Percentiles rank a stretch among this genome's conserved stretches.
phyloP scores from a whole-genome alignment of 1,140 invertebrate species.

The Pinna nobilis region DNA sequence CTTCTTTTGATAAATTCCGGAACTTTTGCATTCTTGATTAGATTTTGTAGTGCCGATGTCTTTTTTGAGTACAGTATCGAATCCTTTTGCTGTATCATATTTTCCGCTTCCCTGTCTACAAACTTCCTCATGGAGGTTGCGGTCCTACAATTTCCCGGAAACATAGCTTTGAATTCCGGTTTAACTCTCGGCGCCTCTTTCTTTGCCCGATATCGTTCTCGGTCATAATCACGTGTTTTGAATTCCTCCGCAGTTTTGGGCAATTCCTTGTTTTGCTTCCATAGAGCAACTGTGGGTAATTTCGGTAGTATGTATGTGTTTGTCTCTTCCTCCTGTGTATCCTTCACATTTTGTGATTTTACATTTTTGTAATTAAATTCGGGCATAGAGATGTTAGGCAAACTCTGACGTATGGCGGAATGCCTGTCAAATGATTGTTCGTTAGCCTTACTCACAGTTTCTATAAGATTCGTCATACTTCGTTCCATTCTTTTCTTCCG shows the following conservation, averaged over 20 bases:
- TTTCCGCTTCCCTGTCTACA: conserved; percentile 10
- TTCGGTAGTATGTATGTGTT: not conserved
- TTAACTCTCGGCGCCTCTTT: conserved; percentile 4
- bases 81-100: conserved; percentile 9
- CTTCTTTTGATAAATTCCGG: conserved; percentile 22
- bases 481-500: not conserved
- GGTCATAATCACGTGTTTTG: too few species aligned
- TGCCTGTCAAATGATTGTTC: not conserved
- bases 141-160: conserved; percentile 23
- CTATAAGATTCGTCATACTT: not conserved
- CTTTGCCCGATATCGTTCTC: not conserved
- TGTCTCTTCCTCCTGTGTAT: not conserved
- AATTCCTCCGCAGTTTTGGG: not conserved
- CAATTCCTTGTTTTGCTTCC: not conserved
- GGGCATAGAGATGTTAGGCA: too few species aligned
- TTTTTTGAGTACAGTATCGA: not conserved
- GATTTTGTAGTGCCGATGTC: not conserved
- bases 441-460: not conserved
- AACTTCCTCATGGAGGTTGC: conserved; percentile 22
- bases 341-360: not conserved
- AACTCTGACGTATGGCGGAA: conserved; percentile 1
- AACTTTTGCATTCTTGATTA: conserved; percentile 11
- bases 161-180: not conserved
- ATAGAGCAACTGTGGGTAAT: conserved; percentile 2
- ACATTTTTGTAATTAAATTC: not conserved